Evolutionary conservation across 2,113 vertebrate species (phyloP).

Genomic region (Sciurus niger): DNA sequence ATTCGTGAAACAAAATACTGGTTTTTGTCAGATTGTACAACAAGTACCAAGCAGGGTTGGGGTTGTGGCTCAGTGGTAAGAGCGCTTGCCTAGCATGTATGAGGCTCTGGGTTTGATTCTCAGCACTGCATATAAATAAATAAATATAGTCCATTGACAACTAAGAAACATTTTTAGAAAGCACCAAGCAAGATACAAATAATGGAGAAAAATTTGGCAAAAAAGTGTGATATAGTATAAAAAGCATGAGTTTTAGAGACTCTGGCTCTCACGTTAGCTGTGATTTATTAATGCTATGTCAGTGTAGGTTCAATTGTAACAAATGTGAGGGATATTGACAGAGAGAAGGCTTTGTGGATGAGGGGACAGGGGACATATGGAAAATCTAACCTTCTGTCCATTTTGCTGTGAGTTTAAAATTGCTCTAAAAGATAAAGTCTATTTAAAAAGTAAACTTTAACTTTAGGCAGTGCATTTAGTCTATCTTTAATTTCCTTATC

Average conservation of each 20-base stretch:
- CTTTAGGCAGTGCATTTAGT: not conserved
- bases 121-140: too few relatives aligned
- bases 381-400: not conserved
- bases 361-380: not conserved
- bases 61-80: too few relatives aligned
- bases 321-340: not conserved
- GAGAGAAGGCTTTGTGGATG: not conserved
- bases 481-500: slow-evolving; percentile 20
- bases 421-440: not conserved
- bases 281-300: not conserved
- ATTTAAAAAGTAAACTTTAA: slow-evolving; percentile 19
- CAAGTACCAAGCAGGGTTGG: slow-evolving; percentile 1
- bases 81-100: too few relatives aligned
- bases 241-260: slow-evolving; percentile 55
- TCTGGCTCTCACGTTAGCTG: slow-evolving; percentile 41
- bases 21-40: slow-evolving; percentile 31
- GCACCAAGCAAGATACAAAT: slow-evolving; percentile 15
- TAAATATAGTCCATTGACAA: too few relatives aligned
- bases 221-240: not conserved
- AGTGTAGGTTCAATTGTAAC: not conserved
- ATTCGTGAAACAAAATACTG: slow-evolving; percentile 29
- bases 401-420: slow-evolving; percentile 47
- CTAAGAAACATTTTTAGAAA: not conserved
- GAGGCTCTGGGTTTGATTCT: too few relatives aligned
- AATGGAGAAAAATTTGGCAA: not conserved